A percentile compares a stretch with the other conserved stretches of the same genome.
Conservation (phyloP, 2,113 vertebrate species). For the Chionomys nivalis region DNA sequence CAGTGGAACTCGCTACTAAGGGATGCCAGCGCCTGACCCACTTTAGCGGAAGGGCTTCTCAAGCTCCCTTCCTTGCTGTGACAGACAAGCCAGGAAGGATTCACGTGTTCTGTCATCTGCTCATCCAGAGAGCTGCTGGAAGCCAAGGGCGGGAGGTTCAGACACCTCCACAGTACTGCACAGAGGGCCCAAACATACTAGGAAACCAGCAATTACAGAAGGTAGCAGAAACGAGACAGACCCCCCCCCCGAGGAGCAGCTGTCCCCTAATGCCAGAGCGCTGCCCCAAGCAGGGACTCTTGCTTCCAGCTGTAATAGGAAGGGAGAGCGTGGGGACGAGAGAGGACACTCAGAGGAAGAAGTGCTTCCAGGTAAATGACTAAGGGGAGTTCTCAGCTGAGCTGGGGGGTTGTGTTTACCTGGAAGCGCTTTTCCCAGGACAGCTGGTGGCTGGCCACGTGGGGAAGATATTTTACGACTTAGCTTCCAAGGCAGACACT, state of each 20-base stretch:
- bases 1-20: not conserved
- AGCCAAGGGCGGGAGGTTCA: not conserved
- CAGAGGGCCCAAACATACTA: not conserved
- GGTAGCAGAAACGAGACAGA: not conserved
- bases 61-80: not conserved
- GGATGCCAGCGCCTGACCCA: not conserved
- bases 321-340: not conserved
- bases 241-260: not conserved
- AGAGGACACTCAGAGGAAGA: slow-evolving; percentile 36
- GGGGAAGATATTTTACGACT: slow-evolving; percentile 57
- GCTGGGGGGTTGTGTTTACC: not conserved
- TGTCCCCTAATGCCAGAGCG: not conserved
- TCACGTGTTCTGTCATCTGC: not conserved
- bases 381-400: not conserved
- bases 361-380: slow-evolving; percentile 7
- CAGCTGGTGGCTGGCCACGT: slow-evolving; percentile 8
- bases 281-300: not conserved
- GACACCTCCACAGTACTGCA: not conserved
- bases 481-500: not conserved
- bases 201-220: slow-evolving; percentile 22
- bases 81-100: not conserved
- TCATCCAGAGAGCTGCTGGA: not conserved
- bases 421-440: slow-evolving; percentile 46
- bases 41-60: not conserved
- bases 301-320: not conserved